A percentile compares a stretch with the other conserved stretches of the same genome.
These are phyloP conservation scores for Drosophila sucinea DNA, from an alignment of 1,140 invertebrate genomes.

Conservation along the genomic window DNA sequence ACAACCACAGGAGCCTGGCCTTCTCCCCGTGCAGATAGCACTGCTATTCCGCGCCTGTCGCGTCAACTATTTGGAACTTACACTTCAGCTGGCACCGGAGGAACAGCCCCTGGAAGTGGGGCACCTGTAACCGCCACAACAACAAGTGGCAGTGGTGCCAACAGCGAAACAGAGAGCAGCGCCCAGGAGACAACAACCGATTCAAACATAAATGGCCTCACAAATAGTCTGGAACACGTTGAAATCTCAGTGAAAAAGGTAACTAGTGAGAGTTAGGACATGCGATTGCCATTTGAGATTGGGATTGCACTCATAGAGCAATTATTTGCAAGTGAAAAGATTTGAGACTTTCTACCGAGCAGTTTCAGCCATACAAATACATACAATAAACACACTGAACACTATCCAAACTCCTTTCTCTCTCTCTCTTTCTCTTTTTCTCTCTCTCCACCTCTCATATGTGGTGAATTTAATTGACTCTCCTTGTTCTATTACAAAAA, in stretches of 20 bases:
- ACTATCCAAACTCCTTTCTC: slow-evolving; percentile 40
- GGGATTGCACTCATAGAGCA: background rate
- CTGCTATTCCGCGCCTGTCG: slow-evolving; percentile 57
- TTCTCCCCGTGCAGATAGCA: slow-evolving; percentile 40
- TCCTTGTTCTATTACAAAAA: slow-evolving; percentile 37
- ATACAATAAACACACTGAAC: slow-evolving; percentile 42
- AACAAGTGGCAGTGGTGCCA: slow-evolving; percentile 55
- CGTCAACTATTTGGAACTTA: slow-evolving; percentile 60
- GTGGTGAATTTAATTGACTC: slow-evolving; percentile 53
- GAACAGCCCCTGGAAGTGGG: background rate
- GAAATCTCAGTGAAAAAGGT: slow-evolving; percentile 76
- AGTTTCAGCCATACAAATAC: slow-evolving; percentile 36
- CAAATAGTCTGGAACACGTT: slow-evolving; percentile 67
- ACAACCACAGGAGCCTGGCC: slow-evolving; percentile 60
- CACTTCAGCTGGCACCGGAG: slow-evolving; percentile 30
- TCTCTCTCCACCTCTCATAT: slow-evolving; percentile 3
- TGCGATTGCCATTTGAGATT: background rate
- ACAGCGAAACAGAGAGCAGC: slow-evolving; percentile 69
- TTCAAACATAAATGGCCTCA: slow-evolving; percentile 67
- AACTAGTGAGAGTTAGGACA: slow-evolving; percentile 36
- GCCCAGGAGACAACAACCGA: slow-evolving; percentile 59
- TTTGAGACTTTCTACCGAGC: slow-evolving; percentile 30
- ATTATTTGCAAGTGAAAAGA: slow-evolving; percentile 2
- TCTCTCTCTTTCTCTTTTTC: slow-evolving; percentile 10
- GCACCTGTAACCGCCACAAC: slow-evolving; percentile 22